phyloP scores from a whole-genome alignment of 2,113 vertebrate genomes.

The Amblyopsis rosae region DNA sequence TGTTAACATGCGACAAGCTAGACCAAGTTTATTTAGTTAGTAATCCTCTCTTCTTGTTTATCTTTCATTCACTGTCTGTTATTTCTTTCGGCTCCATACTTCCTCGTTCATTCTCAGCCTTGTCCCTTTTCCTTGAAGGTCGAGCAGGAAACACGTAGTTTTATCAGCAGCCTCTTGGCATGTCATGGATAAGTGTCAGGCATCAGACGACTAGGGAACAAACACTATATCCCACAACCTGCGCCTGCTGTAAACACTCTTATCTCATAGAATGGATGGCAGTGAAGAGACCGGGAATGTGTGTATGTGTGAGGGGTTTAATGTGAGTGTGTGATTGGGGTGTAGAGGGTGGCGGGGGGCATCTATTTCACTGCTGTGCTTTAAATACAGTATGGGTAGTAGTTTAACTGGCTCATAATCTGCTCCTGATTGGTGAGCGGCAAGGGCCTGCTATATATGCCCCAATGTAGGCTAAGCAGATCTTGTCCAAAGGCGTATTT shows the following conservation, averaged over 20 bases:
- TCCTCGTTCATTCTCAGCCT: constrained; percentile 13
- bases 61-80: not conserved
- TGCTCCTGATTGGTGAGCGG: constrained; percentile 30
- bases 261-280: constrained; percentile 5
- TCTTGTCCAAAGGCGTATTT: constrained; percentile 5
- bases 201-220: constrained; percentile 44
- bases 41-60: not conserved
- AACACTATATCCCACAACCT: constrained; percentile 48
- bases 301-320: not conserved
- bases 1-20: not conserved
- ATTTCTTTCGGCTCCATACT: constrained; percentile 2
- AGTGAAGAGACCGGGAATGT: not conserved
- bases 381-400: not conserved
- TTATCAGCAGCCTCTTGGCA: constrained; percentile 59
- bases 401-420: constrained; percentile 34
- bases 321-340: too few relatives aligned
- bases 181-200: constrained; percentile 52
- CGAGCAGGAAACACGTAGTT: constrained; percentile 67
- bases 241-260: constrained; percentile 61
- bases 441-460: constrained; percentile 4
- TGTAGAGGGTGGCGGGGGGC: not conserved
- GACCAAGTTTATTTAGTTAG: not conserved
- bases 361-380: constrained; percentile 35
- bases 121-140: constrained; percentile 27
- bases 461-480: constrained; percentile 25